Base-by-base conservation (phyloP, 2,113 vertebrate genomes). In the Barnardius zonarius region DNA sequence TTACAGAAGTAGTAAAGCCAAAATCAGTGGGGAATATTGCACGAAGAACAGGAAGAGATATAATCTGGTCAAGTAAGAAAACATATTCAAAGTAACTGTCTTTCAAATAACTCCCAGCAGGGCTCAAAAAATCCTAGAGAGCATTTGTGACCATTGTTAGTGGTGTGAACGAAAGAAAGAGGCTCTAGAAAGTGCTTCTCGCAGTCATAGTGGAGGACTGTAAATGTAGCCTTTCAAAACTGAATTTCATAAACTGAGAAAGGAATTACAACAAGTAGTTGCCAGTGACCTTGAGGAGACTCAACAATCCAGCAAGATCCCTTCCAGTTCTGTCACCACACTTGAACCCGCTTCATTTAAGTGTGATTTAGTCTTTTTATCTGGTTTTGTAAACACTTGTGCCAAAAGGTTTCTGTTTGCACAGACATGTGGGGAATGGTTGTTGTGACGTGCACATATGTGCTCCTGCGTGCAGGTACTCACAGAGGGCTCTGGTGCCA, bases 11-110 rank as follows among this genome's bases (percentile, higher is more conserved):
- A 95, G 9, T 0, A 2, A 77, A 75, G 57, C 51, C 69, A 86
- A 95, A 95, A 90, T 72, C 80, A 86, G 69, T 57, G 35, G 39
- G 83, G 39, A 88, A 78, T 81, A 77, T 86, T 92, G 31, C 33
- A 64, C 51, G 30, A 83, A 46, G 63, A 83, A 55, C n/a, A 44
- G 43, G 55, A 93, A 30, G 64, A 92, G 88, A 90, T 90, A 74
- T 4, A 86, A 88, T 90, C 49, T 88, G 33, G 31, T 67, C 30
- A 72, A 81, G 57, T 72, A 86, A 90, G 44, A 88, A 90, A 94
- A 81, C 11, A n/a, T 44, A 70, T 57, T 91, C 83, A 30, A 81
- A 86, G 25, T 39, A 77, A 83, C 7, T 35, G 5, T 84, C 33
- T 94, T 88, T 68, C 68, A 82, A 86, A 51, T 80, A 86, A 52